Evolutionary conservation across 2,888 invertebrate species (phyloP), one percentile per base, ranked within the genome.

Genomic region (Lysandra coridon): DNA sequence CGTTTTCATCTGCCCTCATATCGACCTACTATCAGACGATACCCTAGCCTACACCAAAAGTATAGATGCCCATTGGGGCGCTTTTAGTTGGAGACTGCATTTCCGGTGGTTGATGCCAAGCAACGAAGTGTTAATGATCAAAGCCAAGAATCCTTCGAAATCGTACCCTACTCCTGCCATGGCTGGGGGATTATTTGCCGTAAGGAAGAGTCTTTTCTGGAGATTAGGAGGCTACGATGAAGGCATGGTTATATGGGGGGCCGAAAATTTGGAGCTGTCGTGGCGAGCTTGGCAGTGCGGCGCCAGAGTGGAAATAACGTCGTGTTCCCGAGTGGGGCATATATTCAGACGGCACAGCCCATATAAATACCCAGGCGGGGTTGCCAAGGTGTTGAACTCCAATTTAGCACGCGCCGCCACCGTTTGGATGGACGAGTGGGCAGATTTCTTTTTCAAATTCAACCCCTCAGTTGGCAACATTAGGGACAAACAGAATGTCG

Each of bases 391-490:
- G n/a, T 95, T 99, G 1, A 97, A 98, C 83, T 96, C 97, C 0
- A 99, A 99, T 92, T 95, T 99, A 60, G 98, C 98, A 0, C 95
- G 99, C 80, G 99, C 98, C 0, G 99, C 99, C 0, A 95, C 97
- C 2, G 99, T 99, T 0, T 99, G 99, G 99, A 98, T 99, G 98
- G 99, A 99, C 87, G 98, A 99, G 79, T 99, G 99, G 97, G 97
- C 98, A 14, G 97, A 98, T 82, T 98, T 99, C 90, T 98, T 97
- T 87, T 98, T 98, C 88, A 97, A 97, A 87, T 97, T 98, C 84
- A 98, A 98, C 87, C 96, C 95, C 83, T 95, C 96, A 64, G 96
- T 97, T 0, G 95, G 95, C 0, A 87, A 90, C 0, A 88, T 89
- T 78, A 95, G 95, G 44, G 95, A 96, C 78, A 93, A 95, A 79